Conservation (phyloP, 2,888 invertebrate species). For the Dynastes maya region DNA sequence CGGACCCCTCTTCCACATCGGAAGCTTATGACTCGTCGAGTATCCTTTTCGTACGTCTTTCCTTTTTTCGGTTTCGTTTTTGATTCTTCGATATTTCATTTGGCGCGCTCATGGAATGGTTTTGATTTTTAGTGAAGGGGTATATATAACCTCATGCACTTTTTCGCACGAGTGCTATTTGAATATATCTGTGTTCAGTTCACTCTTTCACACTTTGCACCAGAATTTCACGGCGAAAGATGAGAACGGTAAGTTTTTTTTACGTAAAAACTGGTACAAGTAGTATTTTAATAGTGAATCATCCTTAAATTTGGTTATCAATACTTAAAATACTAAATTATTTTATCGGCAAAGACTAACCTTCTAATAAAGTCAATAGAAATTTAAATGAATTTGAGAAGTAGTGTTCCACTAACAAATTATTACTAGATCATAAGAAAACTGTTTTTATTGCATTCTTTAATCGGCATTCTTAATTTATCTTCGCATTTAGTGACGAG, state of each 20-base stretch:
- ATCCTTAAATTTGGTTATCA: too few relatives aligned
- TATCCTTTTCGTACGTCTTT: not conserved
- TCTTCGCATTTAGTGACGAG: too few relatives aligned
- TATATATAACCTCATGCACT: conserved; percentile 47
- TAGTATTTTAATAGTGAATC: too few relatives aligned
- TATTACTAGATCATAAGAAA: too few relatives aligned
- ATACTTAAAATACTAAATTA: too few relatives aligned
- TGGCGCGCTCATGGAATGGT: conserved; percentile 19
- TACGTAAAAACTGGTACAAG: too few relatives aligned
- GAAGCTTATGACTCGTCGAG: not conserved
- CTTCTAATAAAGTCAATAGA: too few relatives aligned
- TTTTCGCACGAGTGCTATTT: conserved; percentile 45
- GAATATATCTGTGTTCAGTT: conserved; percentile 39
- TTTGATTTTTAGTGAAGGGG: conserved; percentile 51
- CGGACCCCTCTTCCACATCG: conserved; percentile 13
- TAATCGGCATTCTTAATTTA: too few relatives aligned
- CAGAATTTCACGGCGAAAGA: conserved; percentile 11
- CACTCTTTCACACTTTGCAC: not conserved
- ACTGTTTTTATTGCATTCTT: too few relatives aligned
- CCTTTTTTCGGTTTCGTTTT: not conserved
- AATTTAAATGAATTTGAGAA: too few relatives aligned
- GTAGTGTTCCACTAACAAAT: too few relatives aligned
- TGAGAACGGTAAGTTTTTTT: conserved; percentile 47
- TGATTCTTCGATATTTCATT: conserved; percentile 27
- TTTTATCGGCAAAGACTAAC: too few relatives aligned